Evolutionary conservation across 2,113 vertebrate genomes (phyloP).

Genomic region (Laticauda laticaudata): DNA sequence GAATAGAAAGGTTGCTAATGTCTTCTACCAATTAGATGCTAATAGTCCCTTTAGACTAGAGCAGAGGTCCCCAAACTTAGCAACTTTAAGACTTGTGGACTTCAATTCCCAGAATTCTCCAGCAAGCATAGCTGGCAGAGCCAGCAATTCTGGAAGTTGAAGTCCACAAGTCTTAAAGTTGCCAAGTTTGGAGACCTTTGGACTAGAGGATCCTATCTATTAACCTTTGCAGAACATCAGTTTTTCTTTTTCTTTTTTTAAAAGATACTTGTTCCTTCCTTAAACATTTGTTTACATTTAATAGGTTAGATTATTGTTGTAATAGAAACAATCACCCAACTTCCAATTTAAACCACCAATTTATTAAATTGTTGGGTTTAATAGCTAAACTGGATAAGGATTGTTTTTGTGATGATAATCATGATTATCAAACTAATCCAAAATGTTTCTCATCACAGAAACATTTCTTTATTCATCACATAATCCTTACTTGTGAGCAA

Average conservation of each 20-base stretch:
- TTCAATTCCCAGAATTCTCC: no score
- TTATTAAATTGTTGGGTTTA: no score
- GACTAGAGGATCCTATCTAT: background rate
- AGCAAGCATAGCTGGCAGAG: no score
- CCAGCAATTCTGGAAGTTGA: no score
- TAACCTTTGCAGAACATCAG: background rate
- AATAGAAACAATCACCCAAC: background rate
- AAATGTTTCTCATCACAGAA: background rate
- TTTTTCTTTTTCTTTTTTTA: background rate
- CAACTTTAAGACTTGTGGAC: no score
- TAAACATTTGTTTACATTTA: background rate
- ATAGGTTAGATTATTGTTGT: background rate
- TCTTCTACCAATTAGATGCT: background rate
- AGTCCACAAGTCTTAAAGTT: no score
- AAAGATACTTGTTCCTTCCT: background rate
- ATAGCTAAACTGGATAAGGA: background rate
- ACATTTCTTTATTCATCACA: no score
- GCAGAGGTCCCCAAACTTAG: no score
- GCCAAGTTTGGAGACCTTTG: no score
- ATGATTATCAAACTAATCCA: background rate
- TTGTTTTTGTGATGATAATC: background rate
- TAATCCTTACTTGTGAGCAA: accelerated
- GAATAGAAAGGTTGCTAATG: background rate
- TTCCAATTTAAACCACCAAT: background rate
- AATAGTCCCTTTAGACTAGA: background rate